Conservation (phyloP, 2,113 vertebrate species). For the Thinocorus orbignyianus region DNA sequence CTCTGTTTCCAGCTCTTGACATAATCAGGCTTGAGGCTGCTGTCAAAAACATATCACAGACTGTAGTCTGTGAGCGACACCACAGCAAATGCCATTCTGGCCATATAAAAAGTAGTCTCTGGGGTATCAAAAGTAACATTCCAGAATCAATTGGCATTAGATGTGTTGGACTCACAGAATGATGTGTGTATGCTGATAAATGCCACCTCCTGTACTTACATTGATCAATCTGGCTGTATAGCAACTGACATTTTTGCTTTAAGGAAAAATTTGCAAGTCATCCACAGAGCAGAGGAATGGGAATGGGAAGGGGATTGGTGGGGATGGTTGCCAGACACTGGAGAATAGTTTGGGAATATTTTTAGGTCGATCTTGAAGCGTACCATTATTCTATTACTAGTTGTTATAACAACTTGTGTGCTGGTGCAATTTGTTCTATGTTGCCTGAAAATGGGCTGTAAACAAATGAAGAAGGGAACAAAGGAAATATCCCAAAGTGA, state of each 20-base stretch:
- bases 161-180: not conserved
- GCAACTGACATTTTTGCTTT: not conserved
- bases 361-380: not conserved
- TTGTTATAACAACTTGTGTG: not conserved
- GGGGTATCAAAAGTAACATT: not conserved
- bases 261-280: not conserved
- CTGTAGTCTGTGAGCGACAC: not conserved
- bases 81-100: not conserved
- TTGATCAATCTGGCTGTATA: not conserved
- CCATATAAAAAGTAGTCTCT: not conserved
- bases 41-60: not conserved
- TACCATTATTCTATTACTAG: not conserved
- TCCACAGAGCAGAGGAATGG: not conserved
- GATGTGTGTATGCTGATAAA: not conserved
- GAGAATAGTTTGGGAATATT: not conserved
- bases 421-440: not conserved
- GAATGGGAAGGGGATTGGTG: not conserved
- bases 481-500: not conserved
- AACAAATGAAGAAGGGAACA: not conserved
- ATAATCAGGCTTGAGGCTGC: not conserved
- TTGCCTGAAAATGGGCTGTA: not conserved
- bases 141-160: not conserved
- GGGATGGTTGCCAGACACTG: not conserved
- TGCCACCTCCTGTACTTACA: not conserved
- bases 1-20: not conserved